phyloP scores from a whole-genome alignment of 2,888 invertebrate genomes.

The Napeogenes sylphis region DNA sequence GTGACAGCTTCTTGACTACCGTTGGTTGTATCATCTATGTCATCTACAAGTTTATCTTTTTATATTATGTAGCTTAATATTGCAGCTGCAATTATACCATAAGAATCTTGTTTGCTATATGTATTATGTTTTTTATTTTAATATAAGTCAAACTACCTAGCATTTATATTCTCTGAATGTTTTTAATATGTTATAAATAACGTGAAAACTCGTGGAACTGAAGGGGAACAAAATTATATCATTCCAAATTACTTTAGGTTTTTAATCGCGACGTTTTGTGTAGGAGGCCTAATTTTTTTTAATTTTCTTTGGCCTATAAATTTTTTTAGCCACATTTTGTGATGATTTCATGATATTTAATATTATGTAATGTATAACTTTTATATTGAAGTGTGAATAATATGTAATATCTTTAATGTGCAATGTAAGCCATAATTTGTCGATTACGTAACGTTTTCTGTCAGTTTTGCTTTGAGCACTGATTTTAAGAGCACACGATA shows the following conservation, averaged over 20 bases:
- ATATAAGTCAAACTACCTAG: no score
- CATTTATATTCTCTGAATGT: background rate
- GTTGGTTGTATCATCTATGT: background rate
- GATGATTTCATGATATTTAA: constrained; percentile 16
- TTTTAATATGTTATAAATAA: constrained; percentile 14
- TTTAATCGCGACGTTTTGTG: constrained; percentile 5
- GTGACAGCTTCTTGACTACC: background rate
- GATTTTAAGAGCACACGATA: constrained; percentile 57
- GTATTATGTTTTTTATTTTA: no score
- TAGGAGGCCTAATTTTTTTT: constrained; percentile 19
- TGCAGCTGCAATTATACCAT: no score
- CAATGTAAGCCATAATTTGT: constrained; percentile 36
- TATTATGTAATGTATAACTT: constrained; percentile 5
- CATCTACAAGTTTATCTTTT: background rate
- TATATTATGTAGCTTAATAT: background rate
- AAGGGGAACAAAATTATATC: constrained; percentile 39
- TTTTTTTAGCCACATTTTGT: constrained; percentile 3
- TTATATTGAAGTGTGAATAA: background rate
- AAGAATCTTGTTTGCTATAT: no score
- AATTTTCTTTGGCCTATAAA: constrained; percentile 9
- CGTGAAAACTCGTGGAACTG: constrained; percentile 14
- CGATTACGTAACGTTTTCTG: constrained; percentile 17
- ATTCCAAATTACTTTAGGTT: constrained; percentile 33
- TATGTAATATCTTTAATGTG: constrained; percentile 29
- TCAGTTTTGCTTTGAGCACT: constrained; percentile 45